Evolutionary conservation across 2,888 invertebrate genomes (phyloP), one percentile per base, ranked within the genome.

Genomic region (Aporophyla lueneburgensis): DNA sequence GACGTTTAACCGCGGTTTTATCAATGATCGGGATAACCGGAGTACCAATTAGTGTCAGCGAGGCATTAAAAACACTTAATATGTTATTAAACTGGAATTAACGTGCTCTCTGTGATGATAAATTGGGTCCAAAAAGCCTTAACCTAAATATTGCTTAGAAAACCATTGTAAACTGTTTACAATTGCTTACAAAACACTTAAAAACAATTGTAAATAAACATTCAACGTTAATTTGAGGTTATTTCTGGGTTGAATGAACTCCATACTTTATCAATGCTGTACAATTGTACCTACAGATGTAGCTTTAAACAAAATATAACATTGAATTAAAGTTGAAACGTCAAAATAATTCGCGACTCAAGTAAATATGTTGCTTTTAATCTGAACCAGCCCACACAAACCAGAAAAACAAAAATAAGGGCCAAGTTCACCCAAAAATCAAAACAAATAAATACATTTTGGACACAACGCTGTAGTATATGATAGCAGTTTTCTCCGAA

Each of bases 401-500:
- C 3, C 49, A 54, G 24, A 78, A 83, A 62, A 68, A 59, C 24
- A 40, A 76, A 56, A 85, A n/a, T n/a, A 54, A 61, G 70, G 63
- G 65, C 71, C 84, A 62, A 59, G 84, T 67, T 69, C 40, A 19
- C 9, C 21, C n/a, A 78, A 76, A 88, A 76, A 72, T 76, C 74
- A 78, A 87, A 86, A 80, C 74, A 87, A 75, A 81, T 75, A 87
- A 78, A 74, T 79, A 83, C 1, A 87, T 74, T 84, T 81, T 76
- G 66, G 71, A 70, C 59, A 69, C 61, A 73, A 58, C 54, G 51
- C 56, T 61, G 40, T 84, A 85, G 78, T 78, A 65, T 85, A 76
- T 80, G 84, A 86, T 81, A 81, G 81, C 88, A 87, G 87, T 91
- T 91, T 92, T 90, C 91, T 89, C 89, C 86, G 91, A 91, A 94